phyloP scores from a whole-genome alignment of 2,113 vertebrate species.

The Phylloscopus whistleri region DNA sequence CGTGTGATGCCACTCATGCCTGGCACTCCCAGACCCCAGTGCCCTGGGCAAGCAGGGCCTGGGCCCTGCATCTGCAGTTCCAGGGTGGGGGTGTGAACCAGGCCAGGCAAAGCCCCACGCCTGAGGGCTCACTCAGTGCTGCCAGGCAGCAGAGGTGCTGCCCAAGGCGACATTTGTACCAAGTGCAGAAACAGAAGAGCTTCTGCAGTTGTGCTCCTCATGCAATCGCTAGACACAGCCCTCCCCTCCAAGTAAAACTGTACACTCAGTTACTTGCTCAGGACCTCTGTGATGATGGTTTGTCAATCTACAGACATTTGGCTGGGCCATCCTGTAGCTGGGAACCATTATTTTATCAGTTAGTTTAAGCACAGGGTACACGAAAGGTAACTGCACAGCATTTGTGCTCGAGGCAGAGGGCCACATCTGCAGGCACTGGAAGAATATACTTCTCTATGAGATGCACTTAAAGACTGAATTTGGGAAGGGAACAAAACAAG shows the following conservation, averaged over 20 bases:
- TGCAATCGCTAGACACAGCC: accelerated
- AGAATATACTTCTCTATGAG: background rate
- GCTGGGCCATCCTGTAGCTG: background rate
- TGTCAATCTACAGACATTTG: background rate
- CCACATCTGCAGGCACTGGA: background rate
- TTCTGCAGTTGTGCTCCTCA: background rate
- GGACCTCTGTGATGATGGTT: background rate
- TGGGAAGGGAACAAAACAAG: background rate
- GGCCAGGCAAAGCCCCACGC: accelerated
- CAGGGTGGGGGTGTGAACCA: background rate
- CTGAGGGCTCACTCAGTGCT: accelerated
- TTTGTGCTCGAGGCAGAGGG: accelerated
- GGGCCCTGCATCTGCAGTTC: background rate
- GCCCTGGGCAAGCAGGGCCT: background rate
- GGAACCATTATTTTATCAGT: background rate
- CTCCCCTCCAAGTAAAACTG: background rate
- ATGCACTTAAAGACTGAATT: background rate
- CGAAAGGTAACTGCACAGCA: background rate
- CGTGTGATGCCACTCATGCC: accelerated
- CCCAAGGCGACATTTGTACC: background rate
- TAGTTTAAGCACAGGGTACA: background rate
- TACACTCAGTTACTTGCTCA: background rate
- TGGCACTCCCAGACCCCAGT: accelerated
- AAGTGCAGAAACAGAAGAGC: background rate
- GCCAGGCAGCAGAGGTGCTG: background rate